Evolutionary conservation across 2,888 invertebrate genomes (phyloP), one percentile per base, ranked within the genome.

Genomic region (Pomacea canaliculata): DNA sequence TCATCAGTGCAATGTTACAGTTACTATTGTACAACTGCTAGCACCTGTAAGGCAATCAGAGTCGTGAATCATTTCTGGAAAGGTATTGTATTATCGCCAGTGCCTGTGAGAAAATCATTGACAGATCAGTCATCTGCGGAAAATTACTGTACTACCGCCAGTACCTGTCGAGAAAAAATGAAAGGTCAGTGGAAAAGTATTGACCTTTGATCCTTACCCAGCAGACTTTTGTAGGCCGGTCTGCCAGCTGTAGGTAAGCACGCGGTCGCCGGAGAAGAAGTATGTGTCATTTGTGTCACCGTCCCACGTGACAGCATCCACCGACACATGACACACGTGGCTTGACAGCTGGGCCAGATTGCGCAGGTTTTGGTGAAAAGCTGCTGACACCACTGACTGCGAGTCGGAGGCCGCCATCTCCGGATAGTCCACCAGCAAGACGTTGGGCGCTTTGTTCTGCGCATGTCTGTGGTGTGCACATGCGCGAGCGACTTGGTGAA

Each of bases 391-490:
- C 7, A 80, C 80, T 0, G 76, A 78, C 10, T 46, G 59, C 0
- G 63, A 70, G 0, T 59, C 65, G 12, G 62, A 27, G 19, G 60
- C 13, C 8, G 27, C 69, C 8, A 13, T 65, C 63, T 80, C 80
- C 16, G 80, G 80, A n/a, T 69, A 80, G 46, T 80, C 80, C 18
- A 80, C 80, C 23, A 80, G 74, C 48, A 80, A 51, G 16, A 78
- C 74, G 46, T 80, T 80, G 48, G 80, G 78, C 13, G 80, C 78
- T n/a, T 76, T 73, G 70, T 56, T 63, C 12, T 16, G 37, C 23
- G 4, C 59, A 27, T 59, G 70, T 18, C 77, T 63, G 37, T 10
- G n/a, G 5, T 51, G 37, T 27, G 76, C 69, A 65, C 80, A 80
- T 9, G 60, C 73, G 1, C 71, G 71, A 13, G 71, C 46, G 13